Conservation (phyloP, 2,797 vertebrate genomes). For the Pipistrellus kuhlii region DNA sequence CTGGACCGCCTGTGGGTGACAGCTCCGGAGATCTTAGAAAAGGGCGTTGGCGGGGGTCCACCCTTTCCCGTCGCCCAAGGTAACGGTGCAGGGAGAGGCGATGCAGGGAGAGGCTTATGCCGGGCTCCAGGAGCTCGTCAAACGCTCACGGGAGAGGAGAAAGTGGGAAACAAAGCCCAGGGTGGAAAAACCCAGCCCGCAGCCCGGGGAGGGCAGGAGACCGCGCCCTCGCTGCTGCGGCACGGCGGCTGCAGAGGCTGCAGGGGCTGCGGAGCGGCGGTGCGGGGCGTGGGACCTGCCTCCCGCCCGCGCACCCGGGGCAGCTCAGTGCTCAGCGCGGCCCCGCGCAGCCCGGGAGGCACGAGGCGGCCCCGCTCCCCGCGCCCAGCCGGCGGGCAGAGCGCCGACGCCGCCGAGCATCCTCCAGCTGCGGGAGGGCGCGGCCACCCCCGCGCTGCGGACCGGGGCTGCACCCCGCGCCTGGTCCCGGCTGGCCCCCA, state of each 20-base stretch:
- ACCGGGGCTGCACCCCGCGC: not conserved
- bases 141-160: not conserved
- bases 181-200: conserved; percentile 52
- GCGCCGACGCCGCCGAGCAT: not conserved
- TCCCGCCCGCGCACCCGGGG: not conserved
- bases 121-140: not conserved
- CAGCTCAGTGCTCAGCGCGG: too few species aligned
- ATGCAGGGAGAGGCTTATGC: too few species aligned
- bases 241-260: conserved; percentile 23
- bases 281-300: not conserved
- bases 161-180: conserved; percentile 75
- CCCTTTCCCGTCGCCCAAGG: not conserved
- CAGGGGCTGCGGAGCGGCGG: conserved; percentile 44
- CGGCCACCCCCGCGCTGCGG: not conserved
- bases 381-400: not conserved
- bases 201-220: conserved; percentile 24
- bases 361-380: not conserved
- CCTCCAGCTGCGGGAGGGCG: not conserved
- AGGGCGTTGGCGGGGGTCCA: not conserved
- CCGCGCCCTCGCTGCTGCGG: conserved; percentile 67
- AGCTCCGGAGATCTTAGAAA: conserved; percentile 18
- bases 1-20: conserved; percentile 53
- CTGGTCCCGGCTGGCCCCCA: not conserved
- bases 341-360: not conserved
- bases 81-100: too few species aligned